A percentile compares a stretch with the other conserved stretches of the same genome.
These are phyloP conservation scores for Pseudeuparius sepicola DNA, from an alignment of 2,888 invertebrate species.

Conservation along the genomic window DNA sequence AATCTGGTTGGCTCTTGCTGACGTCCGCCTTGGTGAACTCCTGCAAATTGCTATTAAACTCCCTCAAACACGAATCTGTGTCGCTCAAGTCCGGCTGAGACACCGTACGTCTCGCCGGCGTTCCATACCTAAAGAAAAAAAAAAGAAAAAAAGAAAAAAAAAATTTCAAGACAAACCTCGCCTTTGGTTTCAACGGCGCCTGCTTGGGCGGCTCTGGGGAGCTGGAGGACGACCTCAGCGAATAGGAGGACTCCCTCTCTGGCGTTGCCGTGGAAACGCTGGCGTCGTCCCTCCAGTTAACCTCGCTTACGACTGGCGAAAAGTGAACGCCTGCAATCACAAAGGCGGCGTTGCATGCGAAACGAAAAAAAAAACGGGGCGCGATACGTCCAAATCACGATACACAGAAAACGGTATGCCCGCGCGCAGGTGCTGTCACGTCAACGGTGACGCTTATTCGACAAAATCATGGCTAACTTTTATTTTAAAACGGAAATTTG, in stretches of 20 bases:
- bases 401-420: too few species aligned
- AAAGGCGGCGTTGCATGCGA: not conserved
- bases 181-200: constrained; percentile 22
- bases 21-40: constrained; percentile 22
- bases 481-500: too few species aligned
- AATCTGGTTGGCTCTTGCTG: constrained; percentile 30
- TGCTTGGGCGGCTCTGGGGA: constrained; percentile 25
- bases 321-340: constrained; percentile 56
- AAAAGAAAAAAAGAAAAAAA: too few species aligned
- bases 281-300: constrained; percentile 63
- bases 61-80: constrained; percentile 22
- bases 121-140: constrained; percentile 16
- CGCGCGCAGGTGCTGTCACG: too few species aligned
- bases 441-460: too few species aligned
- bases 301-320: constrained; percentile 69
- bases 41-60: constrained; percentile 26
- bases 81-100: constrained; percentile 35
- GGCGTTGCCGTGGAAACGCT: constrained; percentile 30
- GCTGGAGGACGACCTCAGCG: constrained; percentile 33
- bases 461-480: too few species aligned
- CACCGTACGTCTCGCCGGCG: constrained; percentile 24
- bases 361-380: not conserved
- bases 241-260: constrained; percentile 34
- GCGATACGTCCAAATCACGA: too few species aligned
- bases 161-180: too few species aligned